phyloP scores from a whole-genome alignment of 2,797 vertebrate species.

The Tympanoctomys barrerae region DNA sequence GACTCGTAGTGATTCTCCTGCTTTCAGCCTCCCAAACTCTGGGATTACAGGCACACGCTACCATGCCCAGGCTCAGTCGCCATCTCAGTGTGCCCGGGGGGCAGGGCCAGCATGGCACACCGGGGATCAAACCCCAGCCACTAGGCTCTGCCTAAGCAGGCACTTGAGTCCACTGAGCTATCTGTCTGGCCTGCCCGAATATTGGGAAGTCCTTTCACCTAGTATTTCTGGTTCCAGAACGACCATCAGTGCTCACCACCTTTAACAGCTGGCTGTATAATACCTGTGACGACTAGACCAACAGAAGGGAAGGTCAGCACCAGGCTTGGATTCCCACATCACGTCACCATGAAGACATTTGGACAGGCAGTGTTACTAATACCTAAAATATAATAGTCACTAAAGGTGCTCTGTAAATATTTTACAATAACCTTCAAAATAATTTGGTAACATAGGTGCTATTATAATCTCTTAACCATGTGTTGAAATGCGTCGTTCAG shows the following conservation, averaged over 20 bases:
- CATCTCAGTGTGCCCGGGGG: too few species aligned
- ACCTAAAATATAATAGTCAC: not conserved
- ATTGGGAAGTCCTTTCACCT: not conserved
- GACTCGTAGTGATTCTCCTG: too few species aligned
- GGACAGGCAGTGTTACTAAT: not conserved
- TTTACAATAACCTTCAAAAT: not conserved
- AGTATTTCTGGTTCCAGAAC: not conserved
- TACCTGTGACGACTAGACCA: not conserved
- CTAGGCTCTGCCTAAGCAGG: too few species aligned
- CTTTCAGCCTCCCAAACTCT: too few species aligned
- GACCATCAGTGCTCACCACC: not conserved
- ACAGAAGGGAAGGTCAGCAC: constrained; percentile 5
- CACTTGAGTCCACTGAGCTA: too few species aligned
- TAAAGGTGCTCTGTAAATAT: not conserved
- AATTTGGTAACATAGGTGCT: not conserved
- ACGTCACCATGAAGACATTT: not conserved
- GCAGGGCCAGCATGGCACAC: too few species aligned
- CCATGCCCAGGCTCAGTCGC: too few species aligned
- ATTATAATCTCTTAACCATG: not conserved
- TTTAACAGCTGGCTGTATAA: not conserved
- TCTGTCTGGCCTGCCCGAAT: not conserved
- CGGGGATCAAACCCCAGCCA: too few species aligned
- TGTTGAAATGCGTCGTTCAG: not conserved
- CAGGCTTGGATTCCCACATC: not conserved
- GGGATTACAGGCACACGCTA: too few species aligned